Percentiles rank a stretch among this genome's conserved stretches.
Evolutionary conservation across 2,888 invertebrate genomes (phyloP).

Genomic region (Pheosia tremula): DNA sequence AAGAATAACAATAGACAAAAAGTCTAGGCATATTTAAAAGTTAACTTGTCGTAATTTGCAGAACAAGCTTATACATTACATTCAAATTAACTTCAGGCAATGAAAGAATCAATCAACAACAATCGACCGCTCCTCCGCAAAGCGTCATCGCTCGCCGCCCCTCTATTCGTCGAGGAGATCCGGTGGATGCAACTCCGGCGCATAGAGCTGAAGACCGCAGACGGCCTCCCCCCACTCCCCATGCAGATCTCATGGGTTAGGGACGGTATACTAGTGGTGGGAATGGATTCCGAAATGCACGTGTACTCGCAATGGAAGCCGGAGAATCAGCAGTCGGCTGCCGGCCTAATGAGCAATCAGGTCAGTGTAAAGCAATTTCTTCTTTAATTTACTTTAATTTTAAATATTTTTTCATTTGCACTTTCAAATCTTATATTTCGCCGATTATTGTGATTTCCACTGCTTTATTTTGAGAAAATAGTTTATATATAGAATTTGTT

Average conservation of each 20-base stretch:
- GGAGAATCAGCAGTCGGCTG: slow-evolving; percentile 69
- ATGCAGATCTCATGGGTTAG: slow-evolving; percentile 99
- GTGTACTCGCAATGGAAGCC: slow-evolving; percentile 99
- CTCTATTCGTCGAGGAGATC: slow-evolving; percentile 95
- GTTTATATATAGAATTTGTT: neutral
- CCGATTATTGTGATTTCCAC: no score
- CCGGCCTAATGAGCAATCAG: slow-evolving; percentile 58
- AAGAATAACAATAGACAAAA: no score
- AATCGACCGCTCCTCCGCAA: slow-evolving; percentile 94
- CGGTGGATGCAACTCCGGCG: slow-evolving; percentile 98
- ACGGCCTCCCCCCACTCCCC: slow-evolving; percentile 97
- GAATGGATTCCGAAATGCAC: slow-evolving; percentile 99
- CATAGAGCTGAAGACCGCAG: slow-evolving; percentile 96
- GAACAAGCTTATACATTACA: neutral
- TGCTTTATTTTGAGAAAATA: no score
- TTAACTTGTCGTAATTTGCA: no score
- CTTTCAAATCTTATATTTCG: neutral
- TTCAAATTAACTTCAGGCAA: slow-evolving; percentile 72
- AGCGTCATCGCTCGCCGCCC: slow-evolving; percentile 95
- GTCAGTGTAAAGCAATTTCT: slow-evolving; percentile 41
- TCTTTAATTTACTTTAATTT: neutral
- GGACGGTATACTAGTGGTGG: slow-evolving; percentile 98
- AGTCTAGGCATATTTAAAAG: no score
- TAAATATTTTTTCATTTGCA: neutral
- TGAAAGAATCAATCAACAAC: slow-evolving; percentile 93